These are phyloP conservation scores for Sphaerophoria taeniata DNA, from an alignment of 2,888 invertebrate genomes.

Conservation along the genomic window DNA sequence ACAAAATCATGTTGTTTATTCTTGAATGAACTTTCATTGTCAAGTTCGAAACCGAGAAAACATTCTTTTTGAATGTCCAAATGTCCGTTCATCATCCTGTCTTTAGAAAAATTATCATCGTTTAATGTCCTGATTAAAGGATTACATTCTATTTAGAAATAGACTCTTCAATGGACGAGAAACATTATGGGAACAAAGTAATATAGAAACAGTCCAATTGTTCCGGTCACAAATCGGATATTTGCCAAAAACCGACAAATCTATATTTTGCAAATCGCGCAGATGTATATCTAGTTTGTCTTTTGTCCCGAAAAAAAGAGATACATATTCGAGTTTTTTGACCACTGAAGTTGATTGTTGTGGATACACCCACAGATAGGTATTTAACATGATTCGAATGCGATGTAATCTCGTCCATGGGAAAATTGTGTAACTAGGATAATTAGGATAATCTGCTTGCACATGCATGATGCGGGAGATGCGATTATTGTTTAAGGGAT, in stretches of 20 bases:
- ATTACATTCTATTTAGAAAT: constrained; percentile 54
- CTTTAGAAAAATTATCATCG: constrained; percentile 62
- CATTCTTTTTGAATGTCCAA: constrained; percentile 37
- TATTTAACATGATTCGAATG: constrained; percentile 50
- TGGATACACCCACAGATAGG: constrained; percentile 64
- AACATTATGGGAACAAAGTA: constrained; percentile 7
- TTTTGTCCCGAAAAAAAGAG: constrained; percentile 6
- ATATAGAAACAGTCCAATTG: constrained; percentile 80
- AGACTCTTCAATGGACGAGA: background rate
- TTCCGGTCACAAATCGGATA: constrained; percentile 82
- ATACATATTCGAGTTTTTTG: constrained; percentile 44
- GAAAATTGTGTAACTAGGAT: constrained; percentile 74
- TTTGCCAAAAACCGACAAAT: constrained; percentile 48
- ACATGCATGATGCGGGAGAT: constrained; percentile 36
- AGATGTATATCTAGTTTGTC: constrained; percentile 49
- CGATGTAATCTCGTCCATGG: constrained; percentile 67
- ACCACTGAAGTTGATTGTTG: constrained; percentile 73
- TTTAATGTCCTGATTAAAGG: constrained; percentile 73
- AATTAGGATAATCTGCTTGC: constrained; percentile 71
- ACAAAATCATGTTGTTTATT: constrained; percentile 79
- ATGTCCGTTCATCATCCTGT: constrained; percentile 43
- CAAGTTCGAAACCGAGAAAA: constrained; percentile 21
- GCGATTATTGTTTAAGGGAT: constrained; percentile 36
- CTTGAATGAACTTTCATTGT: constrained; percentile 79
- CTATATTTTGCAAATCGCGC: constrained; percentile 34